Percentiles rank a stretch among this genome's conserved stretches.
Evolutionary conservation across 2,888 invertebrate species (phyloP).

Genomic region (Apamea crenata): DNA sequence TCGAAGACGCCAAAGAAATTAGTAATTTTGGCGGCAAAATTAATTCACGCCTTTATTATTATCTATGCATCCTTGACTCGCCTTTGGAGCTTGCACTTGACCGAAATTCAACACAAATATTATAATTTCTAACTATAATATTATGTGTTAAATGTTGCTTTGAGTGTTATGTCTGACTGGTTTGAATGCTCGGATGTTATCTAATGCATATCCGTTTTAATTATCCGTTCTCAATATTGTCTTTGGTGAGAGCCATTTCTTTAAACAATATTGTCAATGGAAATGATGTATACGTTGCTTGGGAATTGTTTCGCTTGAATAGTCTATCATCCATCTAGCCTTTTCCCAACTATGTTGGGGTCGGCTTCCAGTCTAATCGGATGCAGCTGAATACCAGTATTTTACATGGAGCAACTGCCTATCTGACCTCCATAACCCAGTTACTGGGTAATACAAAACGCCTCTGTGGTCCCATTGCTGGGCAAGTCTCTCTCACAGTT

Average conservation of each 20-base stretch:
- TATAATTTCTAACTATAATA: conserved; percentile 44
- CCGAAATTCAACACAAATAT: conserved; percentile 47
- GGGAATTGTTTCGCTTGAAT: not conserved
- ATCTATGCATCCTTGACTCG: conserved; percentile 47
- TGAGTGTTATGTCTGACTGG: conserved; percentile 2
- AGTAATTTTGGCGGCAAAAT: conserved; percentile 22
- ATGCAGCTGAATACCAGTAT: too few species aligned
- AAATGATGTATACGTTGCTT: not conserved
- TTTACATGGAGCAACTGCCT: too few species aligned
- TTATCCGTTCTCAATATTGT: conserved; percentile 19
- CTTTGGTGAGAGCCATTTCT: conserved; percentile 15
- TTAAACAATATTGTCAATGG: conserved; percentile 15
- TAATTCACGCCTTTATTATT: conserved; percentile 35
- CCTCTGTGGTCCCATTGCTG: not conserved
- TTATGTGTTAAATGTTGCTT: conserved; percentile 32
- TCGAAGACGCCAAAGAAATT: conserved; percentile 19
- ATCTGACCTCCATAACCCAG: too few species aligned
- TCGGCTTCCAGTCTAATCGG: too few species aligned
- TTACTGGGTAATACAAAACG: too few species aligned
- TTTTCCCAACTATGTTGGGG: too few species aligned
- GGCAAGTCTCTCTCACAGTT: not conserved
- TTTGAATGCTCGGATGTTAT: conserved; percentile 31
- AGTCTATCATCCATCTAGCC: too few species aligned
- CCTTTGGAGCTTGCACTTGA: conserved; percentile 47
- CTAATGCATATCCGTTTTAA: conserved; percentile 26